Evolutionary conservation across 2,888 invertebrate species (phyloP).

Genomic region (Myopa tessellatipennis): DNA sequence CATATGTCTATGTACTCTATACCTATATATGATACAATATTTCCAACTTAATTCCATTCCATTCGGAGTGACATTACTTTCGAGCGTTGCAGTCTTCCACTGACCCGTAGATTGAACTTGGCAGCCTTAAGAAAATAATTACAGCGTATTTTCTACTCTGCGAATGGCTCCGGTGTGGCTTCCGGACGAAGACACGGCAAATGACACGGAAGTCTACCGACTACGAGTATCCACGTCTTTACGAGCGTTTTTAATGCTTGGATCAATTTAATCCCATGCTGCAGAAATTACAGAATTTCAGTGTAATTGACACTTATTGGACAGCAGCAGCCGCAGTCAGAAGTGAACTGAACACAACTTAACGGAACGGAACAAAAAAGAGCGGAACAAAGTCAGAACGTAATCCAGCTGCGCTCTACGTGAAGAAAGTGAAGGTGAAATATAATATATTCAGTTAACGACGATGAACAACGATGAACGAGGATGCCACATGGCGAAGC

Average conservation of each 20-base stretch:
- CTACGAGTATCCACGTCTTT: not conserved
- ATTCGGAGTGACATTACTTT: slow-evolving; percentile 11
- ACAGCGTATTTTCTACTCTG: slow-evolving; percentile 1
- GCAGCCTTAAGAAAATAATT: slow-evolving; percentile 32
- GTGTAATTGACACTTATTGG: slow-evolving; percentile 65
- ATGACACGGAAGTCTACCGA: not conserved
- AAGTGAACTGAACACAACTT: not conserved
- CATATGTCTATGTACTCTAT: no score
- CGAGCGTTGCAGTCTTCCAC: slow-evolving; percentile 24
- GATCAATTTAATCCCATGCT: slow-evolving; percentile 35
- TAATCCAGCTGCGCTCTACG: not conserved
- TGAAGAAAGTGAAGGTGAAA: no score
- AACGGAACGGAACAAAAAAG: not conserved
- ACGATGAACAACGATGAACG: no score
- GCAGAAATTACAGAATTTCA: slow-evolving; percentile 52
- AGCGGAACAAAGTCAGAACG: not conserved
- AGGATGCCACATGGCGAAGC: no score
- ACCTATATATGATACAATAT: no score
- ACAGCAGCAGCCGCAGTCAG: slow-evolving; percentile 53
- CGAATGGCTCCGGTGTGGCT: not conserved
- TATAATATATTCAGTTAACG: no score
- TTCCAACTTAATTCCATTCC: slow-evolving; percentile 16
- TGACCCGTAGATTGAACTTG: slow-evolving; percentile 28
- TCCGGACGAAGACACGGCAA: not conserved
- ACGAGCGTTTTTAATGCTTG: slow-evolving; percentile 24